Percentiles rank a stretch among this genome's conserved stretches.
Conservation (phyloP, 2,888 invertebrate genomes). For the Steinernema hermaphroditum region DNA sequence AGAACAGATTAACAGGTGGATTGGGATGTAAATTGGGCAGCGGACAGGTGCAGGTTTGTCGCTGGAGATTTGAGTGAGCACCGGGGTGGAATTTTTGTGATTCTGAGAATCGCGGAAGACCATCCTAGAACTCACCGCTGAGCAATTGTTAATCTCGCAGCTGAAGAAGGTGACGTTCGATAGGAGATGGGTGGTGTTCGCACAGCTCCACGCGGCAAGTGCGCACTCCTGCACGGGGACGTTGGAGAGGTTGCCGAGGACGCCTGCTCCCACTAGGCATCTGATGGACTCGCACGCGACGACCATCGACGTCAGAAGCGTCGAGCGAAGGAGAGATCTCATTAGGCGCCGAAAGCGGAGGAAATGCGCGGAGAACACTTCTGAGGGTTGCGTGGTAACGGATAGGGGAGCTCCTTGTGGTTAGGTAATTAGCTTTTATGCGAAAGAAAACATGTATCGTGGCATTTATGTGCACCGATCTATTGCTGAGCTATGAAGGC, state of each 20-base stretch:
- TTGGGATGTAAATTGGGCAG: neutral
- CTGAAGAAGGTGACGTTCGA: constrained; percentile 9
- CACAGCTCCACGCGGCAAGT: neutral
- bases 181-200: neutral
- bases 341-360: neutral
- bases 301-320: neutral
- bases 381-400: neutral
- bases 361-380: neutral
- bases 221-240: neutral
- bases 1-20: neutral
- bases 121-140: neutral
- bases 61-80: neutral
- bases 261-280: neutral
- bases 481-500: neutral
- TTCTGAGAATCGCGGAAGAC: neutral
- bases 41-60: neutral
- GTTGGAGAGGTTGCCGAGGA: neutral
- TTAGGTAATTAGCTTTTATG: neutral
- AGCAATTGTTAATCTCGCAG: constrained; percentile 7
- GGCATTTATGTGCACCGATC: neutral
- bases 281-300: neutral
- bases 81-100: too few relatives aligned
- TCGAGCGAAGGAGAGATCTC: too few relatives aligned
- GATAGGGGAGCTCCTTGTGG: neutral
- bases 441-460: neutral